A percentile compares a stretch with the other conserved stretches of the same genome.
phyloP scores from a whole-genome alignment of 2,888 invertebrate species.

The Heliconius ethilla region DNA sequence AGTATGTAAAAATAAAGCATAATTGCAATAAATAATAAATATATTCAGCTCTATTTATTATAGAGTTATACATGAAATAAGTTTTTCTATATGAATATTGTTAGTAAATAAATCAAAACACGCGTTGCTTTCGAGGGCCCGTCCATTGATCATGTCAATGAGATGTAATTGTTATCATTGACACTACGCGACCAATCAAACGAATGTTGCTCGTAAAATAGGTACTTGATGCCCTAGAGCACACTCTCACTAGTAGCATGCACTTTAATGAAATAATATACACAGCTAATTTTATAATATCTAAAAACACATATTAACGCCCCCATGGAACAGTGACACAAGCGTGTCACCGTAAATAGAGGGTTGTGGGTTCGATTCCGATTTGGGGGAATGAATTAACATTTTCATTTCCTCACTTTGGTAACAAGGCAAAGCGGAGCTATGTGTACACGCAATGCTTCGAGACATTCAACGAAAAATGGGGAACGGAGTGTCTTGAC shows the following conservation, averaged over 20 bases:
- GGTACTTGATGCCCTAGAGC: slow-evolving; percentile 40
- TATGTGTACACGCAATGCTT: too few species aligned
- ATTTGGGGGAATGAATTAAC: too few species aligned
- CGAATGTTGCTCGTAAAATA: slow-evolving; percentile 36
- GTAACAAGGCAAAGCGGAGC: too few species aligned
- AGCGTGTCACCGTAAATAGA: too few species aligned
- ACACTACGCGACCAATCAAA: slow-evolving; percentile 41
- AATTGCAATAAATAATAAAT: neutral
- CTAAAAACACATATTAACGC: too few species aligned
- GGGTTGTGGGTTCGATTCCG: too few species aligned
- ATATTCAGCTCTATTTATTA: neutral
- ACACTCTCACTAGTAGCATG: slow-evolving; percentile 3
- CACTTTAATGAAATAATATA: slow-evolving; percentile 2
- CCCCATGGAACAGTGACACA: too few species aligned
- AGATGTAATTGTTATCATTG: slow-evolving; percentile 46
- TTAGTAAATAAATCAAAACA: slow-evolving; percentile 22
- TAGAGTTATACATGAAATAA: neutral
- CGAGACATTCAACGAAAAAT: too few species aligned
- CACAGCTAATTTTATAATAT: too few species aligned
- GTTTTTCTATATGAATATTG: slow-evolving; percentile 6
- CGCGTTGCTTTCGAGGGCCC: slow-evolving; percentile 40
- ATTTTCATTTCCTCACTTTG: too few species aligned
- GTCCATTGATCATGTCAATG: slow-evolving; percentile 43
- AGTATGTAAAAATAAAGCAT: neutral
- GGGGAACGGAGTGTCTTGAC: too few species aligned